Percentiles rank a stretch among this genome's conserved stretches.
These are phyloP conservation scores for Gambusia affinis DNA, from an alignment of 2,113 vertebrate species.

Conservation along the genomic window DNA sequence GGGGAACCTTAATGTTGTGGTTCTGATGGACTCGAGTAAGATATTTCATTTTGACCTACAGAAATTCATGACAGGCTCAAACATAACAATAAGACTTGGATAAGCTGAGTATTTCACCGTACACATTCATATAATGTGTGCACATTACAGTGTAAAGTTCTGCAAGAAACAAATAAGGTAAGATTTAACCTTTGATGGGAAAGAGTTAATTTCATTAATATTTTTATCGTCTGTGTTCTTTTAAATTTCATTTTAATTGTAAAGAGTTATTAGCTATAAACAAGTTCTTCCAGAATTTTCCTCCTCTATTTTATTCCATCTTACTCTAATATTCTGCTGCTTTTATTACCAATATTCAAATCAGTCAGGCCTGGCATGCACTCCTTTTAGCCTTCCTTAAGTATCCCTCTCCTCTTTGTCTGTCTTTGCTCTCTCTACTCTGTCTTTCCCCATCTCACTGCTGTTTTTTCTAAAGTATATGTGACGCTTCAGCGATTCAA, in stretches of 20 bases:
- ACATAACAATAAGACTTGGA: no score
- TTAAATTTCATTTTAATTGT: not conserved
- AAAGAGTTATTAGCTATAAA: conserved; percentile 7
- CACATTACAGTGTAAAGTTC: no score
- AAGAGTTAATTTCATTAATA: conserved; percentile 10
- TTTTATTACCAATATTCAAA: conserved; percentile 44
- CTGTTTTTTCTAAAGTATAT: conserved; percentile 82
- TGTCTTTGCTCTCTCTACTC: conserved; percentile 20
- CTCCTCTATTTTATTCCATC: conserved; percentile 20
- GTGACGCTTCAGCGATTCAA: conserved; percentile 90
- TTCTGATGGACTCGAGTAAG: no score
- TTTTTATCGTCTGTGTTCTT: conserved; percentile 13
- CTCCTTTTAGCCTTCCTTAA: conserved; percentile 32
- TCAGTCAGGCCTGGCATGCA: conserved; percentile 36
- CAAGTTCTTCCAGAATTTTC: conserved; percentile 12
- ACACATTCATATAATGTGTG: no score
- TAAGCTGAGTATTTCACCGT: no score
- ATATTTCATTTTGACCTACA: no score
- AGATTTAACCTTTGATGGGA: conserved; percentile 10
- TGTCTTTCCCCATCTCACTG: conserved; percentile 39
- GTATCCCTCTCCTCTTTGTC: conserved; percentile 41
- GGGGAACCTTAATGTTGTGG: no score
- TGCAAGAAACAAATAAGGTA: no score
- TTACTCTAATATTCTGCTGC: conserved; percentile 23
- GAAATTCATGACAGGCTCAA: no score